Percentiles rank a stretch among this genome's conserved stretches.
phyloP scores from a whole-genome alignment of 2,888 invertebrate genomes.

The Drosophila seclusa region DNA sequence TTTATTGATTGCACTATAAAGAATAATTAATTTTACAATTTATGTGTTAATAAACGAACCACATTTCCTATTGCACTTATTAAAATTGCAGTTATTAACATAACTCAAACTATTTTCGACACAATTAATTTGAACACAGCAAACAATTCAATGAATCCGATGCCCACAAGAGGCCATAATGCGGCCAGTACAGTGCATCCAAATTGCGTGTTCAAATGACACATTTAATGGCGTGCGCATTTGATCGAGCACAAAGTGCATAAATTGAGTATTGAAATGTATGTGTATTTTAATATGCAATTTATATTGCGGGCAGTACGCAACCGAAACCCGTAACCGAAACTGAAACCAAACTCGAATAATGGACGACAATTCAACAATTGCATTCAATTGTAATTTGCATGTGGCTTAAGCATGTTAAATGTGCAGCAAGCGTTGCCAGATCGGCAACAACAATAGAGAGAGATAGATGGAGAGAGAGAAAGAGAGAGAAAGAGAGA shows the following conservation, averaged over 20 bases:
- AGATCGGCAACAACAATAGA: not conserved
- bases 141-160: slow-evolving; percentile 47
- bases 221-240: slow-evolving; percentile 29
- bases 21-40: not conserved
- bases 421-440: slow-evolving; percentile 21
- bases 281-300: slow-evolving; percentile 60
- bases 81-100: slow-evolving; percentile 26
- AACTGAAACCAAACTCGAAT: slow-evolving; percentile 24
- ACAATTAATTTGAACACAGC: slow-evolving; percentile 49
- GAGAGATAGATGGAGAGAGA: not conserved
- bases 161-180: slow-evolving; percentile 36
- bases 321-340: slow-evolving; percentile 19
- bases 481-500: not conserved
- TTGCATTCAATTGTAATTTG: slow-evolving; percentile 40
- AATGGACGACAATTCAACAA: slow-evolving; percentile 45
- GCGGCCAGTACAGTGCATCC: not conserved
- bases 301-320: slow-evolving; percentile 57
- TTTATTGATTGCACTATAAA: not conserved
- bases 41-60: not conserved
- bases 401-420: slow-evolving; percentile 31
- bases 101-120: slow-evolving; percentile 28
- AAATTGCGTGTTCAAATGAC: slow-evolving; percentile 17
- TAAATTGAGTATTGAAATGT: slow-evolving; percentile 45
- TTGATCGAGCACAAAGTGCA: slow-evolving; percentile 31
- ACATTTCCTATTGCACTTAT: slow-evolving; percentile 25